Evolutionary conservation across 1,140 invertebrate genomes (phyloP), one percentile per base, ranked within the genome.

Genomic region (Mizuhopecten yessoensis): DNA sequence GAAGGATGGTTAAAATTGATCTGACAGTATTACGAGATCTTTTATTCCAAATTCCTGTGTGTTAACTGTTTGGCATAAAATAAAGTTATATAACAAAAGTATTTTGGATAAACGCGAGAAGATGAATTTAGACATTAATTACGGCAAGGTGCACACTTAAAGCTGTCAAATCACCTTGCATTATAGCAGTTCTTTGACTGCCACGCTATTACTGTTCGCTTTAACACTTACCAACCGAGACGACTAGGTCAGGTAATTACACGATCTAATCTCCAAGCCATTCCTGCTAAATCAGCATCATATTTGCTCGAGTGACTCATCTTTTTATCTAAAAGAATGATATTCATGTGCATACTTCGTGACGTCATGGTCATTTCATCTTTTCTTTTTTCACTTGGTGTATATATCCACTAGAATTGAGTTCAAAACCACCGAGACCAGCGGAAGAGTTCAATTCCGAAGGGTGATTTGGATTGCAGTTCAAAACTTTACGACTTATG

Each of bases 101-200:
- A 75, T 29, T 5, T 13, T 2, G 11, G 57, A 75, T 29, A 75
- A 29, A 75, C 17, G 11, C 2, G 23, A 29, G 5, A 9, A 57
- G 45, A 57, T 57, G 15, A 17, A 75, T 29, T 75, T 11, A 7
- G 57, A 75, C 57, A 75, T 75, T 75, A 29, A 75, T 7, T 9
- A 75, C 57, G 5, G 23, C 5, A n/a, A 75, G 57, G 57, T 75
- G 57, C 57, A 29, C 23, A 17, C 3, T 1, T 75, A 75, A 29
- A n/a, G 57, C 57, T 75, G 57, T 75, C 57, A 75, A 75, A 75
- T 75, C 57, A n/a, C 57, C 57, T 75, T 13, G 9, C 57, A 75
- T 75, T 75, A 75, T 7, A n/a, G 57, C 57, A 23, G n/a, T 1
- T n/a, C n/a, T 75, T 75, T 75, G 57, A 29, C n/a, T 23, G 11